Base-by-base conservation (phyloP, 2,888 invertebrate species). In the Drosophila kambysellisi region DNA sequence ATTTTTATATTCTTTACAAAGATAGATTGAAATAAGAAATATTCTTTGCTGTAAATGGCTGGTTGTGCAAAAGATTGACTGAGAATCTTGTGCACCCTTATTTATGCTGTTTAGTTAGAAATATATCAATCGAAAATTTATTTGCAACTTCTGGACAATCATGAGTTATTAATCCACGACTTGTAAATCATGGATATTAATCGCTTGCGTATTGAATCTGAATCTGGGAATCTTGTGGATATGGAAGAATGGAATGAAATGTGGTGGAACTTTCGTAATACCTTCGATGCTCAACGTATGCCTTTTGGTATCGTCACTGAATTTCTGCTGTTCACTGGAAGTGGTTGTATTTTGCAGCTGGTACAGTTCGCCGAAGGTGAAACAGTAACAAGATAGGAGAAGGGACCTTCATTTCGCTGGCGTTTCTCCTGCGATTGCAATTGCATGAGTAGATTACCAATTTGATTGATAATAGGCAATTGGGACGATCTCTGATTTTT, bases 371-470 rank as follows among this genome's bases (percentile, higher is more conserved):
- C 54, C 2, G 25, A 30, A 1, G 82, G 77, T 8, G 60, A 25
- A 1, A 78, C 65, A 15, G 75, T 74, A 6, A 75, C 75, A 39
- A 82, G 4, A 11, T 74, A 80, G 11, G 80, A 57, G 6, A 46
- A 60, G 3, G 62, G 29, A 0, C 32, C 58, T 7, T 30, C 43
- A 0, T 35, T 35, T 12, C n/a, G 33, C 2, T 46, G 12, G 1
- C 29, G 20, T 17, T 50, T 29, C 5, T 64, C 29, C 2, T 48
- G 33, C 9, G 62, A 58, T n/a, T 71, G 59, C 39, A 81, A 20
- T 0, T 69, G 56, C 50, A 79, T 25, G 1, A 84, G 52, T 12
- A 81, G 61, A 39, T 75, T 59, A 0, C 68, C 78, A 9, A 81
- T 78, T 58, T 63, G 17, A 41, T 51, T 70, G 8, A 61, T 17